A percentile compares a stretch with the other conserved stretches of the same genome.
These are phyloP conservation scores for Medauroidea extradentata DNA, from an alignment of 1,140 invertebrate species.

Conservation along the genomic window DNA sequence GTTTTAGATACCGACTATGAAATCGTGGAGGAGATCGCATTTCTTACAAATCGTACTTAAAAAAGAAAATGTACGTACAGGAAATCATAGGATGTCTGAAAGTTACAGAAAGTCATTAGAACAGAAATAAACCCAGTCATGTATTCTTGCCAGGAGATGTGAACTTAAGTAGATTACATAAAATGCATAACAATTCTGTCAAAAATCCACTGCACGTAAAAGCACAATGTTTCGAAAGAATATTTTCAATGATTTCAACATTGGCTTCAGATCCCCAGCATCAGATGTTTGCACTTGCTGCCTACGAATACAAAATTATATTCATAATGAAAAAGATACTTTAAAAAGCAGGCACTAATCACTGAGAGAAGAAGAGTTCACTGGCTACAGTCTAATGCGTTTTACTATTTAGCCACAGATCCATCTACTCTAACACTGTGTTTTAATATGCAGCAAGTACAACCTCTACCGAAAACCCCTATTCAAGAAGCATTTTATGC, in stretches of 20 bases:
- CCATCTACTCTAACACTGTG: conserved; percentile 12
- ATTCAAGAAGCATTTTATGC: conserved; percentile 25
- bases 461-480: conserved; percentile 21
- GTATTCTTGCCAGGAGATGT: no score
- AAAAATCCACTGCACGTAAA: no score
- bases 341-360: neutral
- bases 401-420: neutral
- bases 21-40: no score
- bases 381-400: neutral
- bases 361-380: neutral
- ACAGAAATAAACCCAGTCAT: no score
- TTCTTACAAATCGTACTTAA: no score
- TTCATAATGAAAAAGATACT: neutral
- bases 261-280: neutral
- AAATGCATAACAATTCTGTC: no score
- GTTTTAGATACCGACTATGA: no score
- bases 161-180: no score
- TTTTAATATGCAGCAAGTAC: conserved; percentile 28
- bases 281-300: conserved; percentile 1
- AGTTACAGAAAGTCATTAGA: no score
- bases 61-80: no score
- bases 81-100: no score
- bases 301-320: neutral
- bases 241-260: neutral
- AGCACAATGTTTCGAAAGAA: neutral